Base-by-base conservation (phyloP, 1,140 invertebrate species). In the Hirudo medicinalis region DNA sequence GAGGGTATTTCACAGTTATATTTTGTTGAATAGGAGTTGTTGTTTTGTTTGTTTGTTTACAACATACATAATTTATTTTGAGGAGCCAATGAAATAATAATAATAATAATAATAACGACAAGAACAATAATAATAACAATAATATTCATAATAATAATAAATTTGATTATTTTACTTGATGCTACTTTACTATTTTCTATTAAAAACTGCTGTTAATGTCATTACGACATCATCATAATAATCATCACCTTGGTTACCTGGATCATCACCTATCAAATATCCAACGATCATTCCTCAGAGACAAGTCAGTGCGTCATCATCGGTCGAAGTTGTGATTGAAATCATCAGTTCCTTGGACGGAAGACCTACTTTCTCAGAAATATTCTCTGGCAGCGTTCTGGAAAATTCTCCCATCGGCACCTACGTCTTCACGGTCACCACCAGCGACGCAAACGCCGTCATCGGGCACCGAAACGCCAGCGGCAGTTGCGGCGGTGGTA, bases 321-420 rank as follows among this genome's bases (percentile, higher is more conserved):
- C 43, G 13, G 57, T 32, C 19, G 57, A 63, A 22, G 29, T 63
- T 32, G 57, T 63, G 29, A 32, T 63, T 11, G 57, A 63, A 22
- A 11, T 32, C 57, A n/a, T 32, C 29, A 32, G 29, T 25, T 25
- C 57, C 2, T 11, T n/a, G 22, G 57, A 63, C 29, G 22, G 22
- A 25, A 63, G 29, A 32, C 57, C 57, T 4, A 15, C 29, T 11
- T 63, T 63, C 57, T 22, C 57, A 13, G 57, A 63, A 20, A 63
- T 63, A 63, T 63, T 63, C 15, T 25, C 57, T 15, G 57, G 57
- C 22, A 63, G 22, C 22, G 22, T 63, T 15, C 19, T 63, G 22
- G 57, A 63, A 22, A 22, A 63, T 63, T 63, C 57, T 6, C 57
- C 57, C 22, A n/a, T 63, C 57, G 57, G 57, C 9, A 63, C 57